These are phyloP conservation scores for Lymantria monacha DNA, from an alignment of 2,888 invertebrate genomes.

Conservation along the genomic window DNA sequence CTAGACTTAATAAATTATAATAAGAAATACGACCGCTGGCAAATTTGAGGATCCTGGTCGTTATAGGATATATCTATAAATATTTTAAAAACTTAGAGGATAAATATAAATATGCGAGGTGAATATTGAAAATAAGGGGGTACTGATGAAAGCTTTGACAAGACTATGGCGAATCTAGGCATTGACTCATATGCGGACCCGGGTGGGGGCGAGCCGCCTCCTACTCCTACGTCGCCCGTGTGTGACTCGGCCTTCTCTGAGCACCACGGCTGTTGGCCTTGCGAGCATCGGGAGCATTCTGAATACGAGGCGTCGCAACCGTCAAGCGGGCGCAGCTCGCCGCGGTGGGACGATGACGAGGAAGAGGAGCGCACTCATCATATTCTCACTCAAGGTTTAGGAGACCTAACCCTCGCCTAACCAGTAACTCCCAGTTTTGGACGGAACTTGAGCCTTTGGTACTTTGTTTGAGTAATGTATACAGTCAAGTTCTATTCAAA, in stretches of 20 bases:
- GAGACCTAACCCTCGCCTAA: constrained; percentile 40
- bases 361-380: constrained; percentile 68
- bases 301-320: constrained; percentile 63
- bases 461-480: background rate
- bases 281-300: constrained; percentile 68
- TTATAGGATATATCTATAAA: too few relatives aligned
- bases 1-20: background rate
- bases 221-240: constrained; percentile 74
- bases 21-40: too few relatives aligned
- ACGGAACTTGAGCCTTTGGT: constrained; percentile 32
- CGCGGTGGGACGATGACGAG: constrained; percentile 74
- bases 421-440: constrained; percentile 32
- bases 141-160: constrained; percentile 21
- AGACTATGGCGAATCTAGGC: constrained; percentile 56
- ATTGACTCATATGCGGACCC: constrained; percentile 75
- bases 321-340: constrained; percentile 75
- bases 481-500: constrained; percentile 61
- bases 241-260: constrained; percentile 79
- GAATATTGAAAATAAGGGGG: too few relatives aligned
- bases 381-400: constrained; percentile 74
- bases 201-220: constrained; percentile 73
- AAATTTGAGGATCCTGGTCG: too few relatives aligned
- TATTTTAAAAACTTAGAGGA: too few relatives aligned
- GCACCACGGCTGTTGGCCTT: constrained; percentile 76
- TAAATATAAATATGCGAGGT: too few relatives aligned